A percentile compares a stretch with the other conserved stretches of the same genome.
Conservation (phyloP, 2,797 vertebrate species). For the Sylvilagus floridanus region DNA sequence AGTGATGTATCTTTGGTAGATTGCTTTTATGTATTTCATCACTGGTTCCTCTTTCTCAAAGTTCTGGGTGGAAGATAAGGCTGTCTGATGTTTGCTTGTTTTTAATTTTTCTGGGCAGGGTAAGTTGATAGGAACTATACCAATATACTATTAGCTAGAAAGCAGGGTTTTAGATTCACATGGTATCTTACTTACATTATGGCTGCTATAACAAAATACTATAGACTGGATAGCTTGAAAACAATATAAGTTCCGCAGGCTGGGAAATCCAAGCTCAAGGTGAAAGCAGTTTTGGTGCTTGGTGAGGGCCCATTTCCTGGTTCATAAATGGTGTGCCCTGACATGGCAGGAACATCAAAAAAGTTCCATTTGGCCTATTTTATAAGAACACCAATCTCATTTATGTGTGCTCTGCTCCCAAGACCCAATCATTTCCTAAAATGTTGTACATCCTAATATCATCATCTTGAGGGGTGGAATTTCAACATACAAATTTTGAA, state of each 20-base stretch:
- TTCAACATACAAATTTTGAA: background rate
- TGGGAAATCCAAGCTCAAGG: background rate
- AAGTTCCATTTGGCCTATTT: background rate
- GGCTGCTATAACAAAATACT: background rate
- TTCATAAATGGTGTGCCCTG: background rate
- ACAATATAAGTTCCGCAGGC: background rate
- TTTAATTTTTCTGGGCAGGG: background rate
- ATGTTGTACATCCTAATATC: background rate
- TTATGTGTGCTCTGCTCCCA: background rate
- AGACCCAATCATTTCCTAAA: background rate
- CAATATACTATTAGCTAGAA: background rate
- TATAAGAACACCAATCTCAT: background rate
- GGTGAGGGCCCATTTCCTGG: background rate
- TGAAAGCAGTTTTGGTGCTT: background rate
- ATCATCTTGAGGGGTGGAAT: background rate
- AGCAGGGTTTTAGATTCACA: background rate
- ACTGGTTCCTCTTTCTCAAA: background rate
- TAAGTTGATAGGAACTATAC: background rate
- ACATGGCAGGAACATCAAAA: background rate
- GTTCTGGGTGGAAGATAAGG: background rate
- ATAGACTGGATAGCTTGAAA: background rate
- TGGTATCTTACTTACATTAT: background rate
- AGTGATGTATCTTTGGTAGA: background rate
- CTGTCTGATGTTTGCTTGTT: background rate
- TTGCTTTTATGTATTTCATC: background rate